These are phyloP conservation scores for Nemurella pictetii DNA, from an alignment of 2,888 invertebrate genomes.

Conservation along the genomic window DNA sequence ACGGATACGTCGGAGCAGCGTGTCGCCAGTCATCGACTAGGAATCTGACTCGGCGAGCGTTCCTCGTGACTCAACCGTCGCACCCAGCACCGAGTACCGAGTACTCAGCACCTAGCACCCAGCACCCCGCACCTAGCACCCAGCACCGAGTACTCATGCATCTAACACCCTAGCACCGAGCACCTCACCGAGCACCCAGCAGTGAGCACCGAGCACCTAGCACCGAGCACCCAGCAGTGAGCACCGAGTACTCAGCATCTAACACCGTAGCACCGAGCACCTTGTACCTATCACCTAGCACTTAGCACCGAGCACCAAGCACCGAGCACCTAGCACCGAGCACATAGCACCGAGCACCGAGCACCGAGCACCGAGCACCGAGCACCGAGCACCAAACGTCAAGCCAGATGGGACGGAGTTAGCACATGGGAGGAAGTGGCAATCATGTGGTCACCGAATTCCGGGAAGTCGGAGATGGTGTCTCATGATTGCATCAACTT, in stretches of 20 bases:
- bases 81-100: not conserved
- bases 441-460: not conserved
- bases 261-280: not conserved
- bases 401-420: too few relatives aligned
- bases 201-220: not conserved
- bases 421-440: not conserved
- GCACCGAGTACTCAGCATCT: not conserved
- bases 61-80: not conserved
- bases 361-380: not conserved
- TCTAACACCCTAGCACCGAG: too few relatives aligned
- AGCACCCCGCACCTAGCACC: not conserved
- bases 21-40: not conserved
- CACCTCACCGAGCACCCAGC: not conserved
- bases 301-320: too few relatives aligned
- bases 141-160: not conserved
- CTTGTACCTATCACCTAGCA: not conserved
- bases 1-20: too few relatives aligned
- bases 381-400: not conserved
- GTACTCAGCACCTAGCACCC: not conserved
- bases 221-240: not conserved
- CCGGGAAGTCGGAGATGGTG: not conserved
- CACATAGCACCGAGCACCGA: not conserved
- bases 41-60: not conserved
- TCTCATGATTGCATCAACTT: not conserved
- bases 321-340: not conserved